Evolutionary conservation across 2,888 invertebrate species (phyloP).

Genomic region (Agonopterix subpropinquella): DNA sequence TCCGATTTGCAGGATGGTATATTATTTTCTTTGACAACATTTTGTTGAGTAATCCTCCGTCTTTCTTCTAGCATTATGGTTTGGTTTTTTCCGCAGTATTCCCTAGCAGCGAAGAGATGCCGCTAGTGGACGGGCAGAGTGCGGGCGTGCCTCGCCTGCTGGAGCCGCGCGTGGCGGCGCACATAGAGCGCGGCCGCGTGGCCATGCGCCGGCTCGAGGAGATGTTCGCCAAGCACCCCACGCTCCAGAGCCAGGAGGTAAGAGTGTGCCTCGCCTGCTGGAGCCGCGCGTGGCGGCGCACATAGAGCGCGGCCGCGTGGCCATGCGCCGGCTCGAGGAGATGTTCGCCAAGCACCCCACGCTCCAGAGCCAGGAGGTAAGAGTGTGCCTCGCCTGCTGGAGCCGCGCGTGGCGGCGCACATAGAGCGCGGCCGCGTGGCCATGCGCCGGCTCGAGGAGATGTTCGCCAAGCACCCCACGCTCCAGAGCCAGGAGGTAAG

Average conservation of each 20-base stretch:
- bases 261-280: too few relatives aligned
- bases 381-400: too few relatives aligned
- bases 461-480: slow-evolving; percentile 85
- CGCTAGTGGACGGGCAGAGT: not conserved
- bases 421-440: slow-evolving; percentile 85
- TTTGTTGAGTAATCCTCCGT: not conserved
- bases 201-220: slow-evolving; percentile 86
- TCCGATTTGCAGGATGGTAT: too few relatives aligned
- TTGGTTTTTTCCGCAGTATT: not conserved
- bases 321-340: slow-evolving; percentile 85
- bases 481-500: slow-evolving; percentile 82
- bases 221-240: slow-evolving; percentile 85
- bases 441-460: slow-evolving; percentile 84
- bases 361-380: slow-evolving; percentile 82
- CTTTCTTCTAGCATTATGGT: not conserved
- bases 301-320: slow-evolving; percentile 84
- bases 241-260: slow-evolving; percentile 83
- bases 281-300: slow-evolving; percentile 79
- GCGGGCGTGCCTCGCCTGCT: slow-evolving; percentile 51
- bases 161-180: slow-evolving; percentile 81
- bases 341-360: slow-evolving; percentile 86
- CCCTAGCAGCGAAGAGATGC: not conserved
- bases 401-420: slow-evolving; percentile 79
- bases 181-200: slow-evolving; percentile 84
- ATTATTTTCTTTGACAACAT: not conserved